These are phyloP conservation scores for Chitala chitala DNA, from an alignment of 2,113 vertebrate species.

Conservation along the genomic window DNA sequence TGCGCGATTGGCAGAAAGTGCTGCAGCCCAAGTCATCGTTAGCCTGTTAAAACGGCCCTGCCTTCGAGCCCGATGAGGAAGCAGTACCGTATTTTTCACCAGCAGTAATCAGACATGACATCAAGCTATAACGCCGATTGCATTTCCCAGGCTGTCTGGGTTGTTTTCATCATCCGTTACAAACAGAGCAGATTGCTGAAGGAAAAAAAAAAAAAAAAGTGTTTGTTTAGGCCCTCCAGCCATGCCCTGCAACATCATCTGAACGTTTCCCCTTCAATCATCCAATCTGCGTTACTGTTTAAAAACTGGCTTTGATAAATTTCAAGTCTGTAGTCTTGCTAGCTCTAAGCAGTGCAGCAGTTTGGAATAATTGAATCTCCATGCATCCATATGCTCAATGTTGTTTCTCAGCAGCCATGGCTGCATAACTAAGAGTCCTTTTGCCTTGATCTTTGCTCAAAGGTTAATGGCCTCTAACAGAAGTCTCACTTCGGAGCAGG, in stretches of 20 bases:
- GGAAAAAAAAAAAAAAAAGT: background rate
- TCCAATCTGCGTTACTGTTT: background rate
- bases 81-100: background rate
- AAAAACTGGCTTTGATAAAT: background rate
- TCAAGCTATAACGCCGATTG: background rate
- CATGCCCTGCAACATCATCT: background rate
- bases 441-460: background rate
- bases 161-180: background rate
- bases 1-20: background rate
- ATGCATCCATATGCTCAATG: background rate
- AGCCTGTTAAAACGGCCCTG: background rate
- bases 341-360: background rate
- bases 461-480: constrained; percentile 16
- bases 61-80: background rate
- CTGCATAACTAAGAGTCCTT: constrained; percentile 1
- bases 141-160: background rate
- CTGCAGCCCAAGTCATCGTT: background rate
- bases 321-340: background rate
- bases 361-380: background rate
- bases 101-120: background rate
- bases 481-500: background rate
- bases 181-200: background rate
- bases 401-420: background rate
- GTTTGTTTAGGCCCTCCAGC: too few species aligned
- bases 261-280: background rate